Percentiles rank a stretch among this genome's conserved stretches.
These are phyloP conservation scores for Caerostris extrusa DNA, from an alignment of 1,140 invertebrate species.

Conservation along the genomic window DNA sequence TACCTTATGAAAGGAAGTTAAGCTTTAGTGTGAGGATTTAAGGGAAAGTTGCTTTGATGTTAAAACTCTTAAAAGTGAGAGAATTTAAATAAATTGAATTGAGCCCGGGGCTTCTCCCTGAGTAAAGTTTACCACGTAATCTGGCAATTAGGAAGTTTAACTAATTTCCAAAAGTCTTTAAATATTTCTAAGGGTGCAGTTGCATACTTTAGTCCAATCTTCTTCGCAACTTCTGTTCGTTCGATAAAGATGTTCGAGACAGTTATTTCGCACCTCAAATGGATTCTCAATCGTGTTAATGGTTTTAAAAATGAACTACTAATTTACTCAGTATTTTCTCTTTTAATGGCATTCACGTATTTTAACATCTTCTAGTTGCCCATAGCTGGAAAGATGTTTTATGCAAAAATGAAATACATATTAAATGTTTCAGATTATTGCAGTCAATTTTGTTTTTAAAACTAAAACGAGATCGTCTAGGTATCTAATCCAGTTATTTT, in stretches of 20 bases:
- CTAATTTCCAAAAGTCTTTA: slow-evolving; percentile 26
- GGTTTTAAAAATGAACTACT: not conserved
- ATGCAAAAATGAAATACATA: too few species aligned
- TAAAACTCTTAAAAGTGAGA: slow-evolving; percentile 16
- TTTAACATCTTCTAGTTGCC: not conserved
- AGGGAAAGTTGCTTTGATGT: slow-evolving; percentile 7
- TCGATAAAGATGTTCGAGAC: not conserved
- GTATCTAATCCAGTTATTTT: too few species aligned
- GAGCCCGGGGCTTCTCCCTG: not conserved
- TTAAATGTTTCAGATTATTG: too few species aligned
- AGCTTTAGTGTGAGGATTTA: not conserved
- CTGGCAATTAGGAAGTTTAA: slow-evolving; percentile 23
- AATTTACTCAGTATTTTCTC: not conserved
- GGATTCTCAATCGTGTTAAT: not conserved
- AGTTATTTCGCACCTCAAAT: not conserved
- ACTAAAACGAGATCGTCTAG: too few species aligned
- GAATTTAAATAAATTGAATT: slow-evolving; percentile 33
- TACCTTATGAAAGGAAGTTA: not conserved
- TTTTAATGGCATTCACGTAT: not conserved
- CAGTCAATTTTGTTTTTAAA: too few species aligned
- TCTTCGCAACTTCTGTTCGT: not conserved
- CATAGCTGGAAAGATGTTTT: too few species aligned
- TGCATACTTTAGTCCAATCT: slow-evolving; percentile 6
- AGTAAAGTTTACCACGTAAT: slow-evolving; percentile 35
- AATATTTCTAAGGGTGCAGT: slow-evolving; percentile 20